Evolutionary conservation across 2,797 vertebrate genomes (phyloP), one percentile per base, ranked within the genome.

Genomic region (Tangara arthus): DNA sequence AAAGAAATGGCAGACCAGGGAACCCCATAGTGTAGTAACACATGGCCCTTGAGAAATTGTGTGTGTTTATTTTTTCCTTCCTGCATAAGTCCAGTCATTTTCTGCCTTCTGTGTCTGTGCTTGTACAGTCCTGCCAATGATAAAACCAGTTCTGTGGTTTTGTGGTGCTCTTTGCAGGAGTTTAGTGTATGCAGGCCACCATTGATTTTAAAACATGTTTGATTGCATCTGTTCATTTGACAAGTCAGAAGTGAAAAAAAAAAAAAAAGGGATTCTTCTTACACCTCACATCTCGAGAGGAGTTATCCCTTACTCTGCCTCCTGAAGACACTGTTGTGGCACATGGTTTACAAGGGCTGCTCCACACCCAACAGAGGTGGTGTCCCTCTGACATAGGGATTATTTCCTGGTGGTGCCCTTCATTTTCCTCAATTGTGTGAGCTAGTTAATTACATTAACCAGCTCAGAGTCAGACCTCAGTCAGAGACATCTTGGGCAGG

Each of bases 111-210:
- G 3, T 81, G 88, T 44, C 80, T 87, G 41, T 91, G 60, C 95
- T 89, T 93, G 91, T 70, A 86, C 53, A 59, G 2, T 90, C 76
- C 75, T 93, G 86, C 70, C 75, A 76, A 78, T 27, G 66, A 84
- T 65, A 93, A 90, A 96, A 94, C 89, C 93, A 90, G 91, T 88
- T 93, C 60, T 93, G 93, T 95, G 91, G 82, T 92, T 96, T 93
- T 81, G 79, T 85, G 87, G 53, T 80, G 64, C 66, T 88, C 63
- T 65, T 94, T 86, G 79, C 69, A 8, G 7, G 69, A 72, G 61
- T 59, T 30, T 15, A 46, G 59, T 41, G 27, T 77, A 28, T 72
- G 66, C 82, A 93, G 77, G 55, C 0, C 15, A 68, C 22, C 28
- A 42, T 50, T 94, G 21, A 60, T 82, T 91, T 93, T 50, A 86